A percentile compares a stretch with the other conserved stretches of the same genome.
Conservation (phyloP, 1,140 invertebrate genomes). For the Colletes latitarsis region DNA sequence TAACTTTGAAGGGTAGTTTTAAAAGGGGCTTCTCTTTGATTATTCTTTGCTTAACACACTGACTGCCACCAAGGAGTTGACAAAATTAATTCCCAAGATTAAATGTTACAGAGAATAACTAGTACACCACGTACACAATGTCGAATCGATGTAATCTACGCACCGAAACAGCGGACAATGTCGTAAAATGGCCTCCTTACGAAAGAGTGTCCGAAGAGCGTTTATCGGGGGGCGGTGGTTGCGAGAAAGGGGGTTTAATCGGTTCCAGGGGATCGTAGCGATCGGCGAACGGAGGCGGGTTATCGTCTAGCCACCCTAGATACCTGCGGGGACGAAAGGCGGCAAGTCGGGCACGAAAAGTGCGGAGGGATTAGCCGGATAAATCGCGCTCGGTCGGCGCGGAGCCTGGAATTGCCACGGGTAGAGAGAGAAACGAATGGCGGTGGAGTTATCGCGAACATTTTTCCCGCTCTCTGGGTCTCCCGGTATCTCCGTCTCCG, state of each 20-base stretch:
- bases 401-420: conserved; percentile 38
- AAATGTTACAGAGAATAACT: too few species aligned
- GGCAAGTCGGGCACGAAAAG: conserved; percentile 58
- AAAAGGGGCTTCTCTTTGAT: too few species aligned
- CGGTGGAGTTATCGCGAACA: conserved; percentile 72
- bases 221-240: too few species aligned
- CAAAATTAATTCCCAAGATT: too few species aligned
- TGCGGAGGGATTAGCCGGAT: conserved; percentile 68
- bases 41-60: too few species aligned
- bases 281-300: conserved; percentile 24
- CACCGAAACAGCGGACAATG: too few species aligned
- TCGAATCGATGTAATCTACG: too few species aligned
- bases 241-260: background rate
- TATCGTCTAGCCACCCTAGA: conserved; percentile 17
- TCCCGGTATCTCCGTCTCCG: background rate
- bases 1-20: too few species aligned
- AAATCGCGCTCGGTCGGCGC: conserved; percentile 58
- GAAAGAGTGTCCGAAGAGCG: too few species aligned
- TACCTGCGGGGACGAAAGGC: conserved; percentile 49
- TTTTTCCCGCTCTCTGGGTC: conserved; percentile 59
- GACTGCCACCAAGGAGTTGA: too few species aligned
- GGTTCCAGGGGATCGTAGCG: background rate
- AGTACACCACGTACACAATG: too few species aligned
- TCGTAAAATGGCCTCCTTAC: too few species aligned
- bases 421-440: conserved; percentile 36